Evolutionary conservation across 2,888 invertebrate genomes (phyloP).

Genomic region (Microplitis manilae): DNA sequence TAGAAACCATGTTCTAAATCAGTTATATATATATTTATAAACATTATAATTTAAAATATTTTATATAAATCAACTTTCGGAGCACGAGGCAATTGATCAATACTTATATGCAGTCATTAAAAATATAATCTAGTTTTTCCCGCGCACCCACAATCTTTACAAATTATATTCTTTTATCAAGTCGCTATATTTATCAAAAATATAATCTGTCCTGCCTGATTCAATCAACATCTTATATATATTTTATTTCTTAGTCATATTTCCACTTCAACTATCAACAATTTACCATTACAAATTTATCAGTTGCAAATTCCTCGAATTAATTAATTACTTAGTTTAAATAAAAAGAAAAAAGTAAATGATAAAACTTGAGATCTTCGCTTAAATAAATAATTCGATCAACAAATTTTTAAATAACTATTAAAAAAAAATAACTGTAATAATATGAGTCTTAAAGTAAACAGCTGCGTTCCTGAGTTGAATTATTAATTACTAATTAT

Average conservation of each 20-base stretch:
- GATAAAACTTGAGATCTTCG: not conserved
- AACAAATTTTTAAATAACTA: not conserved
- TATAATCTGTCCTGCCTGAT: not conserved
- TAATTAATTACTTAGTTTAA: not conserved
- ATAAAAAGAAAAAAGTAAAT: not conserved
- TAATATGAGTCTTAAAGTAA: not conserved
- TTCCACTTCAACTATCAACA: too few relatives aligned
- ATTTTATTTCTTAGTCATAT: too few relatives aligned
- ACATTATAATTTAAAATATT: too few relatives aligned
- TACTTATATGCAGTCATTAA: too few relatives aligned
- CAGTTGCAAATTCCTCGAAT: not conserved
- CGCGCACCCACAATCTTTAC: not conserved
- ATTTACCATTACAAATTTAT: too few relatives aligned
- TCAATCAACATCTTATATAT: not conserved
- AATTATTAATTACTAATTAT: constrained; percentile 59
- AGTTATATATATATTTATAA: too few relatives aligned
- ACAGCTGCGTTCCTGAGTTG: not conserved
- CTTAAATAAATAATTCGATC: not conserved
- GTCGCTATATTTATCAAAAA: not conserved
- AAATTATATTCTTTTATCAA: not conserved
- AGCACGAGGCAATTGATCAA: too few relatives aligned
- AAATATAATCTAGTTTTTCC: too few relatives aligned
- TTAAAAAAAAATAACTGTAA: constrained; percentile 31
- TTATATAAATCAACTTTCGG: too few relatives aligned
- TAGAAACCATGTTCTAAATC: too few relatives aligned